phyloP scores from a whole-genome alignment of 92 coral and sea anemone species.

The Ricordea florida region DNA sequence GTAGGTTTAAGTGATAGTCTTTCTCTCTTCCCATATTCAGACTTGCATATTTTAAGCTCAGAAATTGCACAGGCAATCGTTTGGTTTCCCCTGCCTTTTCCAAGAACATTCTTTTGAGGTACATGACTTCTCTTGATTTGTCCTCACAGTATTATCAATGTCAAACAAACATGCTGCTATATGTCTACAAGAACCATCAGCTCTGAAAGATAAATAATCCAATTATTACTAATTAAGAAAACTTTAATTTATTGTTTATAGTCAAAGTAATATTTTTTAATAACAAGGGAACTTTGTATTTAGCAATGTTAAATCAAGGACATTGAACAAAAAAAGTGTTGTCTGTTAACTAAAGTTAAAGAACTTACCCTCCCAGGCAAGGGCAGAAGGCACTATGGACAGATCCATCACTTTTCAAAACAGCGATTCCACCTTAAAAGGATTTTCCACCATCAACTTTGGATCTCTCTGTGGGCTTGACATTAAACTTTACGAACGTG shows the following conservation, averaged over 20 bases:
- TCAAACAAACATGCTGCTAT: slow-evolving; percentile 67
- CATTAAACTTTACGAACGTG: not conserved
- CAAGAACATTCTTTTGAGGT: slow-evolving; percentile 64
- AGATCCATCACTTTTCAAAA: slow-evolving; percentile 13
- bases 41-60: slow-evolving; percentile 49
- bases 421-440: slow-evolving; percentile 2
- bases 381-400: slow-evolving; percentile 43
- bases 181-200: slow-evolving; percentile 38
- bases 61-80: slow-evolving; percentile 12
- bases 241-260: too few relatives aligned
- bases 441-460: slow-evolving; percentile 19
- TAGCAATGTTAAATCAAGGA: not conserved
- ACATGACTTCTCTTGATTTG: slow-evolving; percentile 38
- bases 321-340: not conserved
- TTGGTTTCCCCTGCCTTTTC: slow-evolving; percentile 23
- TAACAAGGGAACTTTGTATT: too few relatives aligned
- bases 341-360: not conserved
- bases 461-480: slow-evolving; percentile 33
- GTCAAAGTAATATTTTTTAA: too few relatives aligned
- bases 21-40: slow-evolving; percentile 45
- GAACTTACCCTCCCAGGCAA: slow-evolving; percentile 42
- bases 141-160: slow-evolving; percentile 36
- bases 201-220: not conserved
- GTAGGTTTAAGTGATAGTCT: slow-evolving; percentile 7
- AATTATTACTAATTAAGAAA: too few relatives aligned